phyloP scores from a whole-genome alignment of 2,888 invertebrate species.

The Metopia argyrocephala region DNA sequence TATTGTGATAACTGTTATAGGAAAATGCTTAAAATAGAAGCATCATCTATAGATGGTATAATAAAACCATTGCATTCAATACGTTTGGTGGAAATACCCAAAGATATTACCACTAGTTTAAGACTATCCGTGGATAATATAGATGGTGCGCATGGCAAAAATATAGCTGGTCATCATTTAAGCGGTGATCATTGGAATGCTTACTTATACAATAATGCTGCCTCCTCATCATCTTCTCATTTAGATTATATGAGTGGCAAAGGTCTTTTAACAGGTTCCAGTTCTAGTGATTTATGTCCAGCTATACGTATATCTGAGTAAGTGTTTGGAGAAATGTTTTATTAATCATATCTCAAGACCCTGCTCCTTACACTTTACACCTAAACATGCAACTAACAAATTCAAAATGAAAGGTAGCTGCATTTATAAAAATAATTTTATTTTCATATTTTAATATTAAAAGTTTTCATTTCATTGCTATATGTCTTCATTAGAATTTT shows the following conservation, averaged over 20 bases:
- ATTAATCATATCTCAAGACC: background rate
- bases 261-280: constrained; percentile 47
- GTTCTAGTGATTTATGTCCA: constrained; percentile 79
- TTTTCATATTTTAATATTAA: background rate
- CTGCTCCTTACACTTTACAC: background rate
- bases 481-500: too few species aligned
- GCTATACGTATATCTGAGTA: constrained; percentile 87
- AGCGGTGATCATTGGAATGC: constrained; percentile 52
- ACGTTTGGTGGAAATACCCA: constrained; percentile 89
- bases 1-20: constrained; percentile 92
- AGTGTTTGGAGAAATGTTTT: constrained; percentile 61
- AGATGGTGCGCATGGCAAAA: constrained; percentile 65
- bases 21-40: constrained; percentile 65
- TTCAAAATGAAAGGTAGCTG: background rate
- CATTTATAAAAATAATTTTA: background rate
- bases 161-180: constrained; percentile 35
- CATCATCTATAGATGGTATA: constrained; percentile 50
- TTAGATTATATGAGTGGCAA: constrained; percentile 71
- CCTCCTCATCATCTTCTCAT: constrained; percentile 54
- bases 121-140: constrained; percentile 79
- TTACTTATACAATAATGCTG: constrained; percentile 42
- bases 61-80: constrained; percentile 87
- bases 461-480: background rate
- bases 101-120: constrained; percentile 81
- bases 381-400: constrained; percentile 1